Conservation (phyloP, 1,140 invertebrate species). For the Papilio aristodemus region DNA sequence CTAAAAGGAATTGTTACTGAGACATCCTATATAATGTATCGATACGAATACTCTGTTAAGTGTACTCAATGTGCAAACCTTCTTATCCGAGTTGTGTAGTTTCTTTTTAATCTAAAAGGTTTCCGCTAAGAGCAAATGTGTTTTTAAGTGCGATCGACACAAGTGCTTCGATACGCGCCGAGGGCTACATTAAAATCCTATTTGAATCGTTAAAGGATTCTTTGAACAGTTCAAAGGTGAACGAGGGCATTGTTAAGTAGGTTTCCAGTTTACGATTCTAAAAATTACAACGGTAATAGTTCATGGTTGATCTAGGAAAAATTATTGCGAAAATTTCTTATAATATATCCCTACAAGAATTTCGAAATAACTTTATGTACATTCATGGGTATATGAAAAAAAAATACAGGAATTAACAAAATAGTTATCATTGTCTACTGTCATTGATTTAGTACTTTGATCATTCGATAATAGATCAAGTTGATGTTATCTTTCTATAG, state of each 20-base stretch:
- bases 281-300: not conserved
- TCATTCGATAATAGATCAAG: too few species aligned
- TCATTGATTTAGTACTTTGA: too few species aligned
- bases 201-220: slow-evolving; percentile 29
- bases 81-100: slow-evolving; percentile 26
- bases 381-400: too few species aligned
- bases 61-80: slow-evolving; percentile 22
- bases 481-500: too few species aligned
- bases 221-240: slow-evolving; percentile 4
- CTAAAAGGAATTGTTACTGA: too few species aligned
- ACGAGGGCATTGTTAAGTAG: slow-evolving; percentile 7
- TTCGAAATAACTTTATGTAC: too few species aligned
- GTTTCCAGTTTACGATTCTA: slow-evolving; percentile 6
- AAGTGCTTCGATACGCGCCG: slow-evolving; percentile 27
- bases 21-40: not conserved
- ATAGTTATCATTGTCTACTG: too few species aligned
- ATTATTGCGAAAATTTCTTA: too few species aligned
- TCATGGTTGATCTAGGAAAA: not conserved
- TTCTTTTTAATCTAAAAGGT: slow-evolving; percentile 35
- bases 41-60: not conserved
- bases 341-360: too few species aligned
- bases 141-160: slow-evolving; percentile 36
- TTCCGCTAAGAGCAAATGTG: slow-evolving; percentile 45
- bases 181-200: slow-evolving; percentile 32
- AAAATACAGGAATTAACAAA: too few species aligned